Evolutionary conservation across 2,888 invertebrate species (phyloP).

Genomic region (Euphydryas editha): DNA sequence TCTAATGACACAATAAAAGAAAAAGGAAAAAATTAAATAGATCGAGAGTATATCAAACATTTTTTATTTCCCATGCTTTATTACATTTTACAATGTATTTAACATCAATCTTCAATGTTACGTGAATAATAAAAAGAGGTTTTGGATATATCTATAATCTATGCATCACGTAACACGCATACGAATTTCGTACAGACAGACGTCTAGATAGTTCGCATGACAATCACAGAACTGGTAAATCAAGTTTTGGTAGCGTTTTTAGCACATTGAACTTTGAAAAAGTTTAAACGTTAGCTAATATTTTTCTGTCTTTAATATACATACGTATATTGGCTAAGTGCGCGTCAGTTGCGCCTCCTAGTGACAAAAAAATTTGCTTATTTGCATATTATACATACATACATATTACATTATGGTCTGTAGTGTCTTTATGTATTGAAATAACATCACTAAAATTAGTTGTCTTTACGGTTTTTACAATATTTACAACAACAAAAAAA

Average conservation of each 20-base stretch:
- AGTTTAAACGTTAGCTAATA: conserved; percentile 38
- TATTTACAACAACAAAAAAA: too few species aligned
- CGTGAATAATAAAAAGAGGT: conserved; percentile 10
- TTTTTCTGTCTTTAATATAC: conserved; percentile 26
- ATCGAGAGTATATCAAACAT: background rate
- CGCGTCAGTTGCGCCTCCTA: too few species aligned
- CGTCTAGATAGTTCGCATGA: conserved; percentile 50
- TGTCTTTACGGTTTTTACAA: too few species aligned
- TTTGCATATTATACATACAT: too few species aligned
- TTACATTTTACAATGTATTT: background rate
- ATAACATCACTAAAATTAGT: background rate
- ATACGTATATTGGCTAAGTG: background rate
- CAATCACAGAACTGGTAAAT: conserved; percentile 60
- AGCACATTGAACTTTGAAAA: conserved; percentile 55
- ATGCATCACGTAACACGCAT: conserved; percentile 16
- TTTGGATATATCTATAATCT: conserved; percentile 19
- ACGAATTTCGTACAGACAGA: conserved; percentile 36
- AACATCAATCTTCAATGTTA: conserved; percentile 1
- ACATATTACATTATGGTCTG: background rate
- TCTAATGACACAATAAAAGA: background rate
- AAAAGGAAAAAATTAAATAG: background rate
- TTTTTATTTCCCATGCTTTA: background rate
- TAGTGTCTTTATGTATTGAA: background rate
- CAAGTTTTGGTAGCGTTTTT: conserved; percentile 60
- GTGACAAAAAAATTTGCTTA: background rate